Evolutionary conservation across 2,113 vertebrate genomes (phyloP).

Genomic region (Microtus richardsoni): DNA sequence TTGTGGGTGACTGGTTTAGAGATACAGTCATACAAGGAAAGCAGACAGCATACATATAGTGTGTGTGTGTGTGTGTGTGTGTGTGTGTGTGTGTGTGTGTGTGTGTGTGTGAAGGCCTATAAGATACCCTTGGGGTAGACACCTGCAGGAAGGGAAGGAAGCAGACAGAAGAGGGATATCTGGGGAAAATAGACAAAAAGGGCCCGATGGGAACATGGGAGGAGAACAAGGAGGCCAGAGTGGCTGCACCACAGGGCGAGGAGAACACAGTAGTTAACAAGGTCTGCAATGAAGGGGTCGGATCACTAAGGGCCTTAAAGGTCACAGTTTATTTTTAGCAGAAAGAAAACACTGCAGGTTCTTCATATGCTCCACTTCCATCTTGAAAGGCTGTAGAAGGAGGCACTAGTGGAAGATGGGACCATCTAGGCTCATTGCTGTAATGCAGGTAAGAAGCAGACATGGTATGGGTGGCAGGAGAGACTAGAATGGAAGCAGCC

Average conservation of each 20-base stretch:
- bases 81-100: background rate
- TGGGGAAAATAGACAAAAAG: background rate
- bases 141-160: background rate
- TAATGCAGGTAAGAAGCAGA: background rate
- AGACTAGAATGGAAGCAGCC: background rate
- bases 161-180: background rate
- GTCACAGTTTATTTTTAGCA: conserved; percentile 1
- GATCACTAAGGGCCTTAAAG: background rate
- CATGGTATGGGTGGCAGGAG: background rate
- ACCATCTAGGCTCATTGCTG: background rate
- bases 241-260: rapidly evolving
- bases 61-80: background rate
- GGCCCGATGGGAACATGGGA: background rate
- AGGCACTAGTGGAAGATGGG: background rate
- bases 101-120: background rate
- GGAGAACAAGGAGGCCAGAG: background rate
- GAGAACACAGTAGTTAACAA: background rate
- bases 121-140: background rate
- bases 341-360: background rate
- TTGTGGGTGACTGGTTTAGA: background rate
- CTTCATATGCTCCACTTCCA: background rate
- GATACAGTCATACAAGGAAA: background rate
- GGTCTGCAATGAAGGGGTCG: background rate
- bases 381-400: background rate
- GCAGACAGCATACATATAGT: background rate